phyloP scores from a whole-genome alignment of 2,797 vertebrate species.

The Caiman crocodilus region DNA sequence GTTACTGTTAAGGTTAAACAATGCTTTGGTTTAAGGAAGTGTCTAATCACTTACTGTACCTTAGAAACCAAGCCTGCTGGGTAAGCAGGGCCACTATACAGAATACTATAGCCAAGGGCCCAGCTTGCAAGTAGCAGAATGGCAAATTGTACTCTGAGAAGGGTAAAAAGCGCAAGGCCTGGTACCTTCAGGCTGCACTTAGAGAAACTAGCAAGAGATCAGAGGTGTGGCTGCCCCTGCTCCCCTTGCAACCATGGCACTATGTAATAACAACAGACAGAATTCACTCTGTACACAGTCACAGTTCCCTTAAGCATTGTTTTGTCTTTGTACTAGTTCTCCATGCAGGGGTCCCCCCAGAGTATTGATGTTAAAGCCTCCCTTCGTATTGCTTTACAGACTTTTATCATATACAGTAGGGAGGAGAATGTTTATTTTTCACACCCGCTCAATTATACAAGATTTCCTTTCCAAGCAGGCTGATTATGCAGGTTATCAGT shows the following conservation, averaged over 20 bases:
- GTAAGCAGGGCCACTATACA: neutral
- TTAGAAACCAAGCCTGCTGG: neutral
- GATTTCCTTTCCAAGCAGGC: neutral
- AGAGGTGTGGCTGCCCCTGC: neutral
- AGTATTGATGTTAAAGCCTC: neutral
- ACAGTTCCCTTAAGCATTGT: neutral
- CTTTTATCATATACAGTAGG: neutral
- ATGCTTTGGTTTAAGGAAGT: neutral
- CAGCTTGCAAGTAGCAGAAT: neutral
- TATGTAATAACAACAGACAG: accelerated
- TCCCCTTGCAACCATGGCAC: neutral
- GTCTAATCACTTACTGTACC: neutral
- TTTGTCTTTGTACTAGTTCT: neutral
- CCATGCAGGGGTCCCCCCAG: accelerated
- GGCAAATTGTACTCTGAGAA: neutral
- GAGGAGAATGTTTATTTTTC: neutral
- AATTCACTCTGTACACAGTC: neutral
- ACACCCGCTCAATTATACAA: neutral
- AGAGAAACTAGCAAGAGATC: neutral
- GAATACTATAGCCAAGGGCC: accelerated
- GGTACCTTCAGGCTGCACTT: neutral
- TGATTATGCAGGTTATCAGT: neutral
- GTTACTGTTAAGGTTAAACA: neutral
- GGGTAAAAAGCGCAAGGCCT: neutral
- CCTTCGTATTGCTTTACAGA: neutral